Conservation (phyloP, 2,113 vertebrate genomes). For the Merops nubicus region DNA sequence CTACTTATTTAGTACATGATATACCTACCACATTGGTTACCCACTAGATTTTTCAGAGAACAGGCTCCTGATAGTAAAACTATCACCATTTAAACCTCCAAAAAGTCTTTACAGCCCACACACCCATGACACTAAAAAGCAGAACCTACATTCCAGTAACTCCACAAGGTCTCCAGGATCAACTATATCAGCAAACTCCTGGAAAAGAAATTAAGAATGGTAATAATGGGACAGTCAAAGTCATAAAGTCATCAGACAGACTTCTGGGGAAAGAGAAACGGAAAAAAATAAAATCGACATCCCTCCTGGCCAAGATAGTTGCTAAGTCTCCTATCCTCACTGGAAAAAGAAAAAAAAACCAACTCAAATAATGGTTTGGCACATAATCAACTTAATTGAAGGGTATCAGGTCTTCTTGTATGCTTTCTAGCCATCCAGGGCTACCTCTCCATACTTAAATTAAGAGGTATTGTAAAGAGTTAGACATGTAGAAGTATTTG, state of each 20-base stretch:
- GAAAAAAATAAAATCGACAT: background rate
- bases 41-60: background rate
- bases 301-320: background rate
- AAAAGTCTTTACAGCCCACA: background rate
- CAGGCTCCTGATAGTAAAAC: background rate
- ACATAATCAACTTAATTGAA: background rate
- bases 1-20: background rate
- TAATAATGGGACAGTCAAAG: background rate
- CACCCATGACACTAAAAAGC: background rate
- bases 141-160: conserved; percentile 86
- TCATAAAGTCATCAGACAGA: background rate
- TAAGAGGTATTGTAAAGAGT: background rate
- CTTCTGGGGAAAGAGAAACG: background rate
- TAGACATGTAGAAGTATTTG: background rate
- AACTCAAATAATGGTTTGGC: background rate
- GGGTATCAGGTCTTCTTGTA: background rate
- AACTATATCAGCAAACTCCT: conserved; percentile 85
- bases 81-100: background rate
- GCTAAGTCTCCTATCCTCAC: background rate
- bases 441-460: background rate
- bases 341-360: background rate
- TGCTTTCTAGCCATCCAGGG: background rate
- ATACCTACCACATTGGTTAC: background rate
- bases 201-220: conserved; percentile 13
- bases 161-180: conserved; percentile 91